A percentile compares a stretch with the other conserved stretches of the same genome.
These are phyloP conservation scores for Seira sanloemensis DNA, from an alignment of 2,888 invertebrate genomes.

Conservation along the genomic window DNA sequence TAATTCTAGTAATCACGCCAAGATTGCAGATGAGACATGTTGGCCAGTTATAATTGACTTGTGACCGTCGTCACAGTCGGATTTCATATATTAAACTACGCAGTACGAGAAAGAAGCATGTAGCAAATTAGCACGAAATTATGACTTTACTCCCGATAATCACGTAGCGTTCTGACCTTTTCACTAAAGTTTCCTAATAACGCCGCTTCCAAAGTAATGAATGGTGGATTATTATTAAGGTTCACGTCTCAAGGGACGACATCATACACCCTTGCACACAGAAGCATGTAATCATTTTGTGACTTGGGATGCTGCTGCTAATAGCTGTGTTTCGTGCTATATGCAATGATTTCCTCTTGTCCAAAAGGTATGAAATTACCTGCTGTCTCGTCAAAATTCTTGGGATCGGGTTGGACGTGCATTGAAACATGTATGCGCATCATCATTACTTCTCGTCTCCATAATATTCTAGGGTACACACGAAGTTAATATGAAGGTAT, in stretches of 20 bases:
- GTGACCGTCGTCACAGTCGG: not conserved
- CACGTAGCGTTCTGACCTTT: slow-evolving; percentile 8
- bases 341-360: not conserved
- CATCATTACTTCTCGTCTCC: not conserved
- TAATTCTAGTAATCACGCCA: not conserved
- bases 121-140: slow-evolving; percentile 51
- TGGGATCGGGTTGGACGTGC: slow-evolving; percentile 29
- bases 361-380: not conserved
- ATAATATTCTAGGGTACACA: not conserved
- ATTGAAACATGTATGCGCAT: not conserved
- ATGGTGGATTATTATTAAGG: too few species aligned
- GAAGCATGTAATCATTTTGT: not conserved
- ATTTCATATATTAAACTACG: too few species aligned
- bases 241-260: too few species aligned
- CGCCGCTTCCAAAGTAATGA: not conserved
- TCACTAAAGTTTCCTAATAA: not conserved
- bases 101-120: slow-evolving; percentile 32
- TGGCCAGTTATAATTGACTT: not conserved
- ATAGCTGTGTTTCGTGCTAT: not conserved
- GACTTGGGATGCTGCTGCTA: too few species aligned
- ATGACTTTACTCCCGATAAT: slow-evolving; percentile 43
- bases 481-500: not conserved
- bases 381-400: slow-evolving; percentile 58
- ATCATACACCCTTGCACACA: too few species aligned
- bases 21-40: not conserved